These are phyloP conservation scores for Achlya flavicornis DNA, from an alignment of 2,888 invertebrate species.

Conservation along the genomic window DNA sequence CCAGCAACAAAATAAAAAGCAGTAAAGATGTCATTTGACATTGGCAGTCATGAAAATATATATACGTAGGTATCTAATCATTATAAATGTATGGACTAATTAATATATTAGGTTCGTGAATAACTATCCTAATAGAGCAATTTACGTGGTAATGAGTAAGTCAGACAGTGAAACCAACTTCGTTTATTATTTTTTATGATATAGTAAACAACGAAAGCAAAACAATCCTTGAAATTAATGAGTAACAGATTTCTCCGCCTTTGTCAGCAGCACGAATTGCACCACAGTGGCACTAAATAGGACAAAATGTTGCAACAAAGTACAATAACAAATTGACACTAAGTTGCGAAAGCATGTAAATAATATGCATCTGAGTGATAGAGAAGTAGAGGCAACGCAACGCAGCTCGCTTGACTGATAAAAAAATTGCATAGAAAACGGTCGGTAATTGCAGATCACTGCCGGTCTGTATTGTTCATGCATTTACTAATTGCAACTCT, in stretches of 20 bases:
- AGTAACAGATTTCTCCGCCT: conserved; percentile 16
- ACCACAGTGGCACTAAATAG: conserved; percentile 11
- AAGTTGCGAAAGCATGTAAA: not conserved
- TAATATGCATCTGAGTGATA: not conserved
- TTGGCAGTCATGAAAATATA: too few species aligned
- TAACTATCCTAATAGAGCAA: too few species aligned
- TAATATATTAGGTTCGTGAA: too few species aligned
- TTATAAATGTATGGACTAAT: too few species aligned
- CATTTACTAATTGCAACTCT: too few species aligned
- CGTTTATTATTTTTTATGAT: not conserved
- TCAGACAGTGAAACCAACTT: not conserved
- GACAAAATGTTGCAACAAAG: conserved; percentile 9
- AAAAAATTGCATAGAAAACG: too few species aligned
- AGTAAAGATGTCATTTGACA: too few species aligned
- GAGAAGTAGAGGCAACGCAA: not conserved
- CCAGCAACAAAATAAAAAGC: too few species aligned
- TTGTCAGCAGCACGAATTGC: conserved; percentile 12
- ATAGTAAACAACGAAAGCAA: conserved; percentile 9
- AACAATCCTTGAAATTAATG: conserved; percentile 15
- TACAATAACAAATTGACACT: conserved; percentile 1
- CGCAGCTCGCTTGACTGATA: too few species aligned
- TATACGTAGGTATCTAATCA: too few species aligned
- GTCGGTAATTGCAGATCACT: too few species aligned
- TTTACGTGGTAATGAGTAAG: not conserved
- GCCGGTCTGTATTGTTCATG: too few species aligned